Evolutionary conservation across 2,888 invertebrate species (phyloP), one percentile per base, ranked within the genome.

Genomic region (Exephanes ischioxanthus): DNA sequence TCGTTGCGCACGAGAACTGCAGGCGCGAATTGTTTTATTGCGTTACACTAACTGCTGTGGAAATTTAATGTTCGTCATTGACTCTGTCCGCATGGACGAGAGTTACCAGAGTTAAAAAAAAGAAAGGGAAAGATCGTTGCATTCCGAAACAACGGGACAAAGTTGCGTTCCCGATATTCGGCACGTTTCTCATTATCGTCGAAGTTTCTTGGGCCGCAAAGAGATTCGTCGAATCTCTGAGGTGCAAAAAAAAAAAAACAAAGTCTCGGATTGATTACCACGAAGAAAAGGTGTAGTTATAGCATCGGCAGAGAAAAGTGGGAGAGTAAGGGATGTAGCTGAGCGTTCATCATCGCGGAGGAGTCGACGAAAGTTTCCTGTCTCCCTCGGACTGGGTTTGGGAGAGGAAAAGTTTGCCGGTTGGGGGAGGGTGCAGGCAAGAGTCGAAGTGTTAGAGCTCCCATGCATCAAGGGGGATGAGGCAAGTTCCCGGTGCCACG

Each of bases 271-370:
- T 85, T 85, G 83, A 85, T 85, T 85, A 75, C 22, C 30, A 66
- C 58, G 80, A 58, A 14, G 70, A 83, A 68, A 53, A 16, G 45
- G 33, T 33, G 58, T 68, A 61, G 67, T 72, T 58, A 55, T 16
- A 61, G 26, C 22, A 14, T 16, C 45, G 41, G 72, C 14, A 53
- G 55, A n/a, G 41, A 75, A 51, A 19, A 19, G 53, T 48, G 26
- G 71, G 71, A 53, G 67, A 16, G 58, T 16, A 26, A 55, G 66
- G 9, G 41, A 63, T 63, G 37, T 72, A 61, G 63, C 68, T 61
- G 71, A 77, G 85, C 83, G 85, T 85, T 85, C 82, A 85, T 82
- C 85, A 82, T 85, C 70, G 58, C 51, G 61, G 33, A 72, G 72
- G 80, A 83, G 82, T 70, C 79, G 80, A 72, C 80, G 85, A 85